Evolutionary conservation across 2,888 invertebrate genomes (phyloP).

Genomic region (Phymatocera aterrima): DNA sequence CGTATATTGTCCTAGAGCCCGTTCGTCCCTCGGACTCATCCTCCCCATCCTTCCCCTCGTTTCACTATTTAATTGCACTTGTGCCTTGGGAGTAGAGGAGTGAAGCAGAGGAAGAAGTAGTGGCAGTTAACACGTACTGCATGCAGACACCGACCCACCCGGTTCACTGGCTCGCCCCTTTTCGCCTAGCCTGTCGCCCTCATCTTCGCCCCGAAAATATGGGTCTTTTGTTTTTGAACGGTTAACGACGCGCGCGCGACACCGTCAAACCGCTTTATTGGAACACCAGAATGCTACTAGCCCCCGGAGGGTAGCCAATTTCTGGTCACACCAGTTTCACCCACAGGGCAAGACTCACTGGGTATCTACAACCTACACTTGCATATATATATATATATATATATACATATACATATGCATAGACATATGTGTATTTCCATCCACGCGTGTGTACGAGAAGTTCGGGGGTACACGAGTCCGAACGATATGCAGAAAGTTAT

Average conservation of each 20-base stretch:
- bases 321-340: slow-evolving; percentile 23
- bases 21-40: slow-evolving; percentile 44
- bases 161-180: background rate
- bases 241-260: background rate
- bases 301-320: slow-evolving; percentile 41
- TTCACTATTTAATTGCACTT: slow-evolving; percentile 64
- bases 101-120: too few relatives aligned
- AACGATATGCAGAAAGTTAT: too few relatives aligned
- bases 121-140: slow-evolving; percentile 36
- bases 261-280: slow-evolving; percentile 39
- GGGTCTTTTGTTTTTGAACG: slow-evolving; percentile 41
- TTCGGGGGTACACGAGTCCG: too few relatives aligned
- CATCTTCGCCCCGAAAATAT: slow-evolving; percentile 17
- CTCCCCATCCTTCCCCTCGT: slow-evolving; percentile 62
- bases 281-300: slow-evolving; percentile 41
- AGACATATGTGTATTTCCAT: background rate
- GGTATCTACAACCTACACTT: too few relatives aligned
- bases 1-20: slow-evolving; percentile 50
- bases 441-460: background rate
- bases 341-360: background rate
- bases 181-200: background rate
- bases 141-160: background rate
- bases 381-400: background rate
- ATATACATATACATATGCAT: background rate
- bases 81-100: slow-evolving; percentile 53